phyloP scores from a whole-genome alignment of 2,888 invertebrate species.

The Priocnemis perturbator region DNA sequence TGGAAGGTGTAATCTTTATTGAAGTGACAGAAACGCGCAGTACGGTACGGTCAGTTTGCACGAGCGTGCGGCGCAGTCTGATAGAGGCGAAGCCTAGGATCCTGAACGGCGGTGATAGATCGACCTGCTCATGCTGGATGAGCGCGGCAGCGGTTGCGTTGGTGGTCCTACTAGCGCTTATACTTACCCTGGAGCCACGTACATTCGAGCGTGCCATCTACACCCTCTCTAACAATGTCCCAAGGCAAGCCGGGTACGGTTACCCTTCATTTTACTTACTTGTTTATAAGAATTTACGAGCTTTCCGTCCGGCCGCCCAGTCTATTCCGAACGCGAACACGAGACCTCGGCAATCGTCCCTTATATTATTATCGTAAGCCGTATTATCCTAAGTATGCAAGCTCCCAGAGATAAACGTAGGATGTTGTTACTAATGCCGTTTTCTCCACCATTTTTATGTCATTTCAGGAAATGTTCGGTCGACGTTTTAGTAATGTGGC shows the following conservation, averaged over 20 bases:
- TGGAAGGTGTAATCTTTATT: slow-evolving; percentile 57
- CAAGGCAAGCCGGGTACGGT: slow-evolving; percentile 73
- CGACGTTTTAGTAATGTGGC: too few relatives aligned
- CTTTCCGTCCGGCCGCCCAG: slow-evolving; percentile 1
- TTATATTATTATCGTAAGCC: too few relatives aligned
- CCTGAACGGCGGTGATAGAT: slow-evolving; percentile 60
- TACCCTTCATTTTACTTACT: slow-evolving; percentile 57
- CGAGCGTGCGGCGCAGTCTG: slow-evolving; percentile 64
- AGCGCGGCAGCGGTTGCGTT: slow-evolving; percentile 66
- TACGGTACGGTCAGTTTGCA: slow-evolving; percentile 64
- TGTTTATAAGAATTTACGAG: slow-evolving; percentile 30
- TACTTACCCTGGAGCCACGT: slow-evolving; percentile 72
- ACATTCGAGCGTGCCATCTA: slow-evolving; percentile 66
- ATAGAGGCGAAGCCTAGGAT: slow-evolving; percentile 66
- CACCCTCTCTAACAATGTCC: slow-evolving; percentile 70
- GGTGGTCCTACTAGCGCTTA: slow-evolving; percentile 70
- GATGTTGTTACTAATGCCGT: too few relatives aligned
- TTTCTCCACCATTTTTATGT: too few relatives aligned
- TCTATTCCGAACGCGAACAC: neutral
- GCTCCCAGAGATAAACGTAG: too few relatives aligned
- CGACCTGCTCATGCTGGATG: slow-evolving; percentile 69
- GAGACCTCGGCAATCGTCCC: neutral
- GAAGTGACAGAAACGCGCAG: slow-evolving; percentile 65
- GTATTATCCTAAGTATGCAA: too few relatives aligned
- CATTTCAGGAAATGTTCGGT: too few relatives aligned